phyloP scores from a whole-genome alignment of 2,113 vertebrate species.

The Periophthalmodon schlosseri region DNA sequence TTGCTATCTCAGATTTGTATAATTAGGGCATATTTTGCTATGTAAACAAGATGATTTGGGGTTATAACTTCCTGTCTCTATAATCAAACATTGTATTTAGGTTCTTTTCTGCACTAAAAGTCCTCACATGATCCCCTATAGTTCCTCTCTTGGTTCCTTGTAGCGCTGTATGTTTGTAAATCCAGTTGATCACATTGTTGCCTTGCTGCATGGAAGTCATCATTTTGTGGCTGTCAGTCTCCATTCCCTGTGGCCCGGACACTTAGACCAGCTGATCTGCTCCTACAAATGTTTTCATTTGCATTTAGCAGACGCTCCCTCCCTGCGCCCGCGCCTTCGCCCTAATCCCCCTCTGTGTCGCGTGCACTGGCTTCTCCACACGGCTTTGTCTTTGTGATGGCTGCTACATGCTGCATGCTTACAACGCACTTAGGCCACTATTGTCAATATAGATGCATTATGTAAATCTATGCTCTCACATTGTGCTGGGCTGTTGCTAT shows the following conservation, averaged over 20 bases:
- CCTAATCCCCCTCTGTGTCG: conserved; percentile 65
- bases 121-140: not conserved
- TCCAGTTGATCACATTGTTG: conserved; percentile 3
- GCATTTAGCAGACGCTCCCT: conserved; percentile 54
- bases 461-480: conserved; percentile 51
- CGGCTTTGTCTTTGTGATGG: conserved; percentile 64
- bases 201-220: conserved; percentile 46
- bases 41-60: no score
- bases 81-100: not conserved
- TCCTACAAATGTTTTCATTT: conserved; percentile 61
- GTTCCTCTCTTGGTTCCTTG: not conserved
- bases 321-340: conserved; percentile 48
- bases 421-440: conserved; percentile 54
- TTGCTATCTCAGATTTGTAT: not conserved
- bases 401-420: conserved; percentile 48
- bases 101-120: not conserved
- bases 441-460: conserved; percentile 60
- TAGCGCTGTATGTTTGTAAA: not conserved
- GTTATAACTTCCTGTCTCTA: not conserved
- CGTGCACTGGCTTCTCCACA: conserved; percentile 39
- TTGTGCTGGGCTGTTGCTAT: conserved; percentile 45
- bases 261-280: conserved; percentile 58
- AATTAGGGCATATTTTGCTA: no score
- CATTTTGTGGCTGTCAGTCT: conserved; percentile 69
- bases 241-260: conserved; percentile 43